Base-by-base conservation (phyloP, 2,113 vertebrate species). In the Psittacus erithacus region DNA sequence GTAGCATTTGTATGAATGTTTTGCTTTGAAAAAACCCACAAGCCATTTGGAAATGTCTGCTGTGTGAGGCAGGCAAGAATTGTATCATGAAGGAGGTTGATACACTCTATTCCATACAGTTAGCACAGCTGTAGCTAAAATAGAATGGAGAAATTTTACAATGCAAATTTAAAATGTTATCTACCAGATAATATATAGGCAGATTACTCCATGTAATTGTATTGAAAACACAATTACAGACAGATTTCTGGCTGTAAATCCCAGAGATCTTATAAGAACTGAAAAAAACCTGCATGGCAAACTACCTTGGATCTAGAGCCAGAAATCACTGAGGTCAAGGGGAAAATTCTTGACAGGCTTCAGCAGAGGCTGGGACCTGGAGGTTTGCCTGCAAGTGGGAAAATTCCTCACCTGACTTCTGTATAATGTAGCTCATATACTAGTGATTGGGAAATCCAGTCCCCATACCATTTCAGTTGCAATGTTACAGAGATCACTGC, bases 341-440 rank as follows among this genome's bases (percentile, higher is more conserved):
- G 62, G 35, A 57, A 90, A 84, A 84, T 9, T 63, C 70, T 25
- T 67, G 28, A 39, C 17, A 64, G 35, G 15, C 6, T 86, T 88
- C 62, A 49, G 3, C 2, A 52, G 25, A 83, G 24, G 11, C 18
- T 92, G 39, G 43, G 86, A 83, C 35, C 4, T 73, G 47, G 47
- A 86, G 8, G 25, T 44, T 86, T 75, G 25, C 41, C 57, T 76
- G 23, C 28, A 68, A 82, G 33, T 65, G 70, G 74, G 86, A 94
- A 95, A 94, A 93, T 50, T 82, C 62, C 28, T 92, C 65, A 76
- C 68, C 49, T 92, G 80, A 84, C 28, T 82, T 75, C 43, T 79
- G 13, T 49, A 19, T 29, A 65, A 33, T 29, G 5, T 67, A 44
- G 9, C 20, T 44, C 69, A 59, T 46, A 60, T 23, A 76, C 60